phyloP scores from a whole-genome alignment of 2,888 invertebrate genomes.

The Hydraecia micacea region DNA sequence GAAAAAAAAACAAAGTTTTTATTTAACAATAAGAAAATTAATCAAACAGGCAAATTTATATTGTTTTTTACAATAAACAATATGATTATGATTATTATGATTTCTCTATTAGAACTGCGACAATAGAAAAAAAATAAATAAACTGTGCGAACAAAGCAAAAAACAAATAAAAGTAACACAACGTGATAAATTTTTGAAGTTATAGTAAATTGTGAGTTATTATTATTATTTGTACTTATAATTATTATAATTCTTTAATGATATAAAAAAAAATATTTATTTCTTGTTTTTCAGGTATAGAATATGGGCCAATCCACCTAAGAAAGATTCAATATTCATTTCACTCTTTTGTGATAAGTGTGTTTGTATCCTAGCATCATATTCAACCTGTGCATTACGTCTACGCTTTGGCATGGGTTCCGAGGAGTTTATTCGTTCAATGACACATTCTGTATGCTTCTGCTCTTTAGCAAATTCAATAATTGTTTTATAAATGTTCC shows the following conservation, averaged over 20 bases:
- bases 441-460: slow-evolving; percentile 30
- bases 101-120: not conserved
- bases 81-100: too few species aligned
- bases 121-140: slow-evolving; percentile 3
- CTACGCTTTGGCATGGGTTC: slow-evolving; percentile 38
- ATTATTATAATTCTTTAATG: not conserved
- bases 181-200: slow-evolving; percentile 20
- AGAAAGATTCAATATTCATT: slow-evolving; percentile 43
- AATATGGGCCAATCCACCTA: slow-evolving; percentile 43
- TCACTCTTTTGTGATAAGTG: slow-evolving; percentile 28
- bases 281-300: slow-evolving; percentile 15
- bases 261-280: not conserved
- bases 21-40: too few species aligned
- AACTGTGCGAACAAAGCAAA: slow-evolving; percentile 4
- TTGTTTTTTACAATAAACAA: too few species aligned
- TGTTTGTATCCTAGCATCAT: slow-evolving; percentile 23
- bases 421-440: slow-evolving; percentile 38
- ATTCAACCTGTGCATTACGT: slow-evolving; percentile 31
- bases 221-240: slow-evolving; percentile 4
- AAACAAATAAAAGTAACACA: slow-evolving; percentile 24
- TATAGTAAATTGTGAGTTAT: slow-evolving; percentile 15
- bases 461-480: slow-evolving; percentile 37
- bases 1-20: too few species aligned
- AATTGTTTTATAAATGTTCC: slow-evolving; percentile 33
- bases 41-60: too few species aligned